phyloP scores from a whole-genome alignment of 2,888 invertebrate genomes.

The Thecocarcelia acutangulata region DNA sequence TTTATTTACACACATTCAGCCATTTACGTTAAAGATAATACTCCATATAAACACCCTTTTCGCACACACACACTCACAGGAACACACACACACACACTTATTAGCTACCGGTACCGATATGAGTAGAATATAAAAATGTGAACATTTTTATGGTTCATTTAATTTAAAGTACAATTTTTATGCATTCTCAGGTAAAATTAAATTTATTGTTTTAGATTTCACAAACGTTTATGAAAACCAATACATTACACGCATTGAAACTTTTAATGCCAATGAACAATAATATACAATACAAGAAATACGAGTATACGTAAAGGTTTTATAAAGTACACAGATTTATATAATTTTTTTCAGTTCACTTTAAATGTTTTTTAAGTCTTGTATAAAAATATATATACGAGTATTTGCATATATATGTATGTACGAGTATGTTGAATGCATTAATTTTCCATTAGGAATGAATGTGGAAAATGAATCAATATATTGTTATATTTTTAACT shows the following conservation, averaged over 20 bases:
- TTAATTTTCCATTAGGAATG: no score
- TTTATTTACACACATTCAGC: constrained; percentile 50
- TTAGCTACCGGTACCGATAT: constrained; percentile 11
- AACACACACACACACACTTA: not conserved
- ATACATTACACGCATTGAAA: not conserved
- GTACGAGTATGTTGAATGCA: no score
- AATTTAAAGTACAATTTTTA: constrained; percentile 65
- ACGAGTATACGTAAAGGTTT: no score
- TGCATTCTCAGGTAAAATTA: constrained; percentile 65
- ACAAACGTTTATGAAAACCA: constrained; percentile 12
- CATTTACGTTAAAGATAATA: constrained; percentile 55
- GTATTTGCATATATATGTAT: no score
- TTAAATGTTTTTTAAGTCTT: no score
- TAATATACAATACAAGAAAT: no score
- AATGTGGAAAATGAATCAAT: no score
- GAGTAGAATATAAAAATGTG: constrained; percentile 43
- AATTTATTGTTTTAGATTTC: constrained; percentile 64
- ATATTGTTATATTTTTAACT: no score
- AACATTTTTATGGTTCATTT: constrained; percentile 67
- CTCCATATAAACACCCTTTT: constrained; percentile 22
- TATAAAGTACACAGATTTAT: no score
- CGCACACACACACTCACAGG: no score
- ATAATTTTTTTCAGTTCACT: no score
- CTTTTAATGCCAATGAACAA: not conserved
- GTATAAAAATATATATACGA: no score